Percentiles rank a stretch among this genome's conserved stretches.
Conservation (phyloP, 2,113 vertebrate species). For the Elephas maximus region DNA sequence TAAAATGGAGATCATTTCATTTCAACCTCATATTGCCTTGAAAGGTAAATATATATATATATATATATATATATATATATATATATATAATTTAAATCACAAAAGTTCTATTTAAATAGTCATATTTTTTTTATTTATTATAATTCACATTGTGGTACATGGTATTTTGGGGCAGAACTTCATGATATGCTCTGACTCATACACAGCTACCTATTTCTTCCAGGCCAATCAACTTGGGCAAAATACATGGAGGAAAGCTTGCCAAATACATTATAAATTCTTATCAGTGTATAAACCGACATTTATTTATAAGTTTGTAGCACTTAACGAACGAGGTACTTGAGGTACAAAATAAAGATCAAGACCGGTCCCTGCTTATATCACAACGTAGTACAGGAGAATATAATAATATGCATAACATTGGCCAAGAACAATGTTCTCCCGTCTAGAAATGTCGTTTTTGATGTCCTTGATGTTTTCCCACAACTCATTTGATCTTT, state of each 20-base stretch:
- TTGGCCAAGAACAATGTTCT: neutral
- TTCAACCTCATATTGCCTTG: neutral
- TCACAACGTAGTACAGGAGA: neutral
- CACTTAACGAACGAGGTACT: neutral
- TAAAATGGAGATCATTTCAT: neutral
- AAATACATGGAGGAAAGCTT: neutral
- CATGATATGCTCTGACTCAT: neutral
- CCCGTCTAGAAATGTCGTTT: no score
- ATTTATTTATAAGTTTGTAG: neutral
- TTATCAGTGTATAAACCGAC: neutral
- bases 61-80: neutral
- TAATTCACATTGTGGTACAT: neutral
- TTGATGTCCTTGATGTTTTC: no score
- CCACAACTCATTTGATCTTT: no score
- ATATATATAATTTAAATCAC: neutral
- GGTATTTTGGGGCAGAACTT: neutral
- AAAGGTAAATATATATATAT: neutral
- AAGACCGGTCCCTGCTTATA: neutral
- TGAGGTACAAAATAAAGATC: neutral
- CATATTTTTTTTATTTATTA: neutral
- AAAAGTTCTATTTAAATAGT: neutral
- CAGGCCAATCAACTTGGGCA: neutral
- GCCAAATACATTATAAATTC: neutral
- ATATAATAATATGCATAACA: neutral
- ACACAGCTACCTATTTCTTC: neutral